phyloP scores from a whole-genome alignment of 2,888 invertebrate species.

The Nemotelus nigrinus region DNA sequence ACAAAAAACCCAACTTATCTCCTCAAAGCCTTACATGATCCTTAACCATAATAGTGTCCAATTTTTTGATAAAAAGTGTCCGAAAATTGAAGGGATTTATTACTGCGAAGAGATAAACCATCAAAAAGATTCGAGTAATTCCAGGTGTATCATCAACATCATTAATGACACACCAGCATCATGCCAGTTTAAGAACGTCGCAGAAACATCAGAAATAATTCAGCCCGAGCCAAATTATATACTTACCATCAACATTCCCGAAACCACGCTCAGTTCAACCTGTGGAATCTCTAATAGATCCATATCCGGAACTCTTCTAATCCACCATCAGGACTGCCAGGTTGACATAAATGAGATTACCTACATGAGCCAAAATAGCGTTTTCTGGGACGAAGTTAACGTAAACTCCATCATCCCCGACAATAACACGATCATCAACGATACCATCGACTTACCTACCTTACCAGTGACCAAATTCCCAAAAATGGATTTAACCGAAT shows the following conservation, averaged over 20 bases:
- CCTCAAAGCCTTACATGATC: background rate
- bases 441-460: background rate
- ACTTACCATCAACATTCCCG: conserved; percentile 35
- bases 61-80: conserved; percentile 2
- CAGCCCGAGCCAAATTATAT: conserved; percentile 46
- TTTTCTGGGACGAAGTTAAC: conserved; percentile 15
- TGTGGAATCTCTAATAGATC: conserved; percentile 31
- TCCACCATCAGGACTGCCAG: conserved; percentile 15
- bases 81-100: conserved; percentile 42
- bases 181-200: conserved; percentile 20
- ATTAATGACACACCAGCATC: conserved; percentile 42
- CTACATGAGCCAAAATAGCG: conserved; percentile 1
- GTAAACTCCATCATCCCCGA: background rate
- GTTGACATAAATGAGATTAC: conserved; percentile 12
- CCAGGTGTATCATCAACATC: conserved; percentile 34
- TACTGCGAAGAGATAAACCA: conserved; percentile 32
- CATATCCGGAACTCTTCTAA: background rate
- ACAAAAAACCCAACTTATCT: background rate
- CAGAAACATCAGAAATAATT: conserved; percentile 26
- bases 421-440: background rate
- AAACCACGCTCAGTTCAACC: conserved; percentile 38
- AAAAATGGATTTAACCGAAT: background rate
- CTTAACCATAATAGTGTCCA: conserved; percentile 1
- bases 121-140: conserved; percentile 33
- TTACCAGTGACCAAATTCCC: background rate